Evolutionary conservation across 2,888 invertebrate species (phyloP), one percentile per base, ranked within the genome.

Genomic region (Slavum lentiscoides): DNA sequence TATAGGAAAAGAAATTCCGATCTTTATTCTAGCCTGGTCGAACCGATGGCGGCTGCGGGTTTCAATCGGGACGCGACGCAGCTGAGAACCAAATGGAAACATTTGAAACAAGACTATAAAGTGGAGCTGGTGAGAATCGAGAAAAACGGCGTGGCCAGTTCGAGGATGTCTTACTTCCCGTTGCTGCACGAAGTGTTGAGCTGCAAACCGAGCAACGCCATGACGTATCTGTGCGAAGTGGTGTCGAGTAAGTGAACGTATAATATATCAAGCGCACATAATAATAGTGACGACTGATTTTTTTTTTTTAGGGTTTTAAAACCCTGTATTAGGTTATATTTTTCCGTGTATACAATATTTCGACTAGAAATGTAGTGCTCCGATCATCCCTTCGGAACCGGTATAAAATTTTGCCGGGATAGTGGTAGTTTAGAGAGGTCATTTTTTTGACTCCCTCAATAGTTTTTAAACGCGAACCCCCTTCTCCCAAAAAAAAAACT

Each of bases 51-150:
- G 58, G 80, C 80, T 13, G 80, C 70, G 0, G 80, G 80, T 58
- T 80, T 72, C 49, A 80, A 70, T 8, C 72, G 80, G 72, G 80
- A 80, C 15, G 80, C 80, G 3, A 70, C 70, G 13, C 80, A 80
- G 66, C n/a, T 80, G 13, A 72, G 80, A 11, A 80, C 80, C 5
- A 80, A 80, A n/a, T 80, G 80, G 80, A 80, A 80, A 72, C 80
- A 80, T 15, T 43, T 80, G 23, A 80, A 80, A 58, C 80, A 80
- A 58, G 80, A 80, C 30, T 80, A 80, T n/a, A 80, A 80, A 66
- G 64, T 80, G 17, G 80, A 80, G 30, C 55, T 80, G 43, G 72
- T 80, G 13, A 72, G 80, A 55, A 80, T 80, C 15, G 72, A 72
- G 23, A 72, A 70, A 58, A 80, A 80, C 6, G 80, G 80, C 9